phyloP scores from a whole-genome alignment of 2,113 vertebrate genomes.

The Crotophaga sulcirostris region DNA sequence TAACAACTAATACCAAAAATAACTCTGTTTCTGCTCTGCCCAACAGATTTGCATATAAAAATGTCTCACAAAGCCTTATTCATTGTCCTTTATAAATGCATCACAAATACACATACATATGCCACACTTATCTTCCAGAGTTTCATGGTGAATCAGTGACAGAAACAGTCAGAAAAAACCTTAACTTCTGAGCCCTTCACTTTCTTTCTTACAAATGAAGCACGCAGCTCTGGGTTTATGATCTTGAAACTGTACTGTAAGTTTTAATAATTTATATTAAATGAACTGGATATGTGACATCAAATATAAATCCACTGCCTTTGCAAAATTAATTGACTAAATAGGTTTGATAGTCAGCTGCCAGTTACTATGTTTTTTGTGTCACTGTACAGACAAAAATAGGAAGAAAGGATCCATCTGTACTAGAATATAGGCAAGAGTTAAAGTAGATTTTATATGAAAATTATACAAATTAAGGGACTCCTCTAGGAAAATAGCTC shows the following conservation, averaged over 20 bases:
- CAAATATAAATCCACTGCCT: neutral
- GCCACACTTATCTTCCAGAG: neutral
- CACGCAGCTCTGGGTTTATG: neutral
- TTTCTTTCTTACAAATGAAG: neutral
- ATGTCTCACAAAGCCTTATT: neutral
- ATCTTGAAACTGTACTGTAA: neutral
- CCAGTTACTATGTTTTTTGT: neutral
- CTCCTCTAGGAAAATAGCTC: neutral
- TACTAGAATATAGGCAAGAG: neutral
- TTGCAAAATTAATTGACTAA: neutral
- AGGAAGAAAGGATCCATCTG: neutral
- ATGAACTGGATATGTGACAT: neutral
- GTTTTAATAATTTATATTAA: neutral
- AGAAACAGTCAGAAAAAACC: neutral
- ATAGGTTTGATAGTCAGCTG: neutral
- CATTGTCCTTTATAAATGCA: neutral
- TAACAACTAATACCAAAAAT: neutral
- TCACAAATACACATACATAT: neutral
- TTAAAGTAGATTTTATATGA: neutral
- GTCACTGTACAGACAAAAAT: neutral
- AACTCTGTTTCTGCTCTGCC: neutral
- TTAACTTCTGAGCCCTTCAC: neutral
- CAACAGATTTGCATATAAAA: neutral
- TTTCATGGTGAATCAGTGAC: neutral
- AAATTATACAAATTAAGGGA: neutral